Evolutionary conservation across 64 coral and sea anemone species (phyloP).

Genomic region (Dendrophyllia cribrosa): DNA sequence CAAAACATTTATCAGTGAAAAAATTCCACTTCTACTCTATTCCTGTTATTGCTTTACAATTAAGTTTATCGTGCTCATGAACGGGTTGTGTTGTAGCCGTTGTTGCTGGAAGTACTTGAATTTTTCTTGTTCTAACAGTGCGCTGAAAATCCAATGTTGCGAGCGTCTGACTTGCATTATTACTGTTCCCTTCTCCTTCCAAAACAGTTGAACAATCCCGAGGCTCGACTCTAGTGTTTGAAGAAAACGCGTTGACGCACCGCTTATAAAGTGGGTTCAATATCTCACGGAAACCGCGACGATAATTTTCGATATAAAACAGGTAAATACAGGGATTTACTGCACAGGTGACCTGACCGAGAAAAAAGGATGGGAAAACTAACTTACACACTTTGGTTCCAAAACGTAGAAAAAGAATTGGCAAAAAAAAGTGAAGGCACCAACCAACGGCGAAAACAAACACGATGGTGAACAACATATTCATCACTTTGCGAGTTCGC

Average conservation of each 20-base stretch:
- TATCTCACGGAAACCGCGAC: not conserved
- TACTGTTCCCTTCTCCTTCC: too few relatives aligned
- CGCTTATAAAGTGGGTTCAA: slow-evolving; percentile 2
- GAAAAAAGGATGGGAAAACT: slow-evolving; percentile 31
- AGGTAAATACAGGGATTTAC: slow-evolving; percentile 62
- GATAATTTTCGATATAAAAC: too few relatives aligned
- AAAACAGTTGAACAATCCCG: slow-evolving; percentile 1
- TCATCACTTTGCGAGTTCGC: slow-evolving; percentile 55
- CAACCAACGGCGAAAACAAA: slow-evolving; percentile 53
- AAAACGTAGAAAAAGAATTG: not conserved
- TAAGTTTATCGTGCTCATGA: too few relatives aligned
- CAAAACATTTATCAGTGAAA: too few relatives aligned
- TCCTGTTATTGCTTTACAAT: too few relatives aligned
- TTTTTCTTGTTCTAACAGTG: too few relatives aligned
- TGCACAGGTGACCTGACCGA: slow-evolving; percentile 42
- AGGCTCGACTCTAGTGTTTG: slow-evolving; percentile 45
- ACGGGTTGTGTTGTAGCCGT: too few relatives aligned
- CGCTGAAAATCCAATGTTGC: too few relatives aligned
- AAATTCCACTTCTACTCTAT: too few relatives aligned
- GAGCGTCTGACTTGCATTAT: too few relatives aligned
- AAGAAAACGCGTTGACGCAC: too few relatives aligned
- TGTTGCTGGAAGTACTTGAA: too few relatives aligned
- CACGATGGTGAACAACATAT: slow-evolving; percentile 59
- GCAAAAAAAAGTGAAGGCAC: slow-evolving; percentile 65
- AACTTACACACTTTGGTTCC: slow-evolving; percentile 31